Evolutionary conservation across 2,888 invertebrate genomes (phyloP).

Genomic region (Carpatolechia fugitivella): DNA sequence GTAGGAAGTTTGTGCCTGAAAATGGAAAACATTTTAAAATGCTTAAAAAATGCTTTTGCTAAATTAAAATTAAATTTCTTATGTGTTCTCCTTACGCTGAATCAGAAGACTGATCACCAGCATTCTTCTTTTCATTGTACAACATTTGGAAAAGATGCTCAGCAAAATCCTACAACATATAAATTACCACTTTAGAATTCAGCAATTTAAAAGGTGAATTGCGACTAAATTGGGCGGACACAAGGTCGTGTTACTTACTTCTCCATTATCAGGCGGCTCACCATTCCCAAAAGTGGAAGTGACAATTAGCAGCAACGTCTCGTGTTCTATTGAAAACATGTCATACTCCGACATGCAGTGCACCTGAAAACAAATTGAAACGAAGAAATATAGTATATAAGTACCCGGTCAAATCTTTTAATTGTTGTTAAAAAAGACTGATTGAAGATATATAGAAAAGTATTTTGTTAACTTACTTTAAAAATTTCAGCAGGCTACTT

Average conservation of each 20-base stretch:
- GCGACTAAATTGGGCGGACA: too few species aligned
- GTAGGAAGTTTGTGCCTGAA: conserved; percentile 84
- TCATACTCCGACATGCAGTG: conserved; percentile 97
- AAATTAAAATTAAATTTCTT: too few species aligned
- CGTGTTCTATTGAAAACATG: conserved; percentile 95
- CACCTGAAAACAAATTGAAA: conserved; percentile 77
- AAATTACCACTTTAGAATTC: not conserved
- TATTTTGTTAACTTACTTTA: too few species aligned
- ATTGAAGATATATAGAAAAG: too few species aligned
- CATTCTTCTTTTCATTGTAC: conserved; percentile 51
- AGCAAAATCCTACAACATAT: conserved; percentile 53
- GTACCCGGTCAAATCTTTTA: too few species aligned
- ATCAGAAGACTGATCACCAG: conserved; percentile 43
- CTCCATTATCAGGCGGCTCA: conserved; percentile 97
- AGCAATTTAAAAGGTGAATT: not conserved
- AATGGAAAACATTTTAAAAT: not conserved
- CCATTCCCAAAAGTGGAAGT: conserved; percentile 98
- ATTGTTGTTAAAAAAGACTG: too few species aligned
- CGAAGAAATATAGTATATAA: too few species aligned
- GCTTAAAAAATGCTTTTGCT: not conserved
- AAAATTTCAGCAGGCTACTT: too few species aligned
- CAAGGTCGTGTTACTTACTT: conserved; percentile 77
- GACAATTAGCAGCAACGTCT: conserved; percentile 92
- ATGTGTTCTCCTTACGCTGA: conserved; percentile 27
- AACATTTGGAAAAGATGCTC: conserved; percentile 64